phyloP scores from a whole-genome alignment of 2,797 vertebrate genomes.

The Champsocephalus esox region DNA sequence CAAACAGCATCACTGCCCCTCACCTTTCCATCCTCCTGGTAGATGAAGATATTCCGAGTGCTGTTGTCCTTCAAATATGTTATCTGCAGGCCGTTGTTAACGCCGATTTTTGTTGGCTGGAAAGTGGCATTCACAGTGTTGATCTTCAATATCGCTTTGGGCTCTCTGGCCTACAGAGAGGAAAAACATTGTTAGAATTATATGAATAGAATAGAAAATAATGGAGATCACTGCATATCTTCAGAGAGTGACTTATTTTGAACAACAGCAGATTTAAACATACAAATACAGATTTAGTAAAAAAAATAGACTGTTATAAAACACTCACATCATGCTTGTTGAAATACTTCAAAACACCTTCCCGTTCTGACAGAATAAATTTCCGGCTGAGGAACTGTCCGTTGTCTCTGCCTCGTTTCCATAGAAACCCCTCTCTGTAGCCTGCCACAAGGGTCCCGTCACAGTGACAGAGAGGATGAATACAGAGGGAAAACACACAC shows the following conservation, averaged over 20 bases:
- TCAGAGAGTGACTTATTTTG: not conserved
- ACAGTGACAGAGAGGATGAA: slow-evolving; percentile 4
- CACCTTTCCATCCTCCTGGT: slow-evolving; percentile 97
- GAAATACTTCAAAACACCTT: slow-evolving; percentile 95
- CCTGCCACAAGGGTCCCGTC: slow-evolving; percentile 78
- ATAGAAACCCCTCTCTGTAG: slow-evolving; percentile 95
- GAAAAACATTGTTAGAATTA: not conserved
- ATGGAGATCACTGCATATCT: not conserved
- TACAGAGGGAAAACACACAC: not conserved
- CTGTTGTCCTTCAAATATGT: slow-evolving; percentile 97
- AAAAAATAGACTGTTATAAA: not conserved
- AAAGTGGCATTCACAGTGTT: slow-evolving; percentile 93
- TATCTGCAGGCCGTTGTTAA: slow-evolving; percentile 92
- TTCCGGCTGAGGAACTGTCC: slow-evolving; percentile 95
- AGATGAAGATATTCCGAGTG: slow-evolving; percentile 96
- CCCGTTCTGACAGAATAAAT: slow-evolving; percentile 94
- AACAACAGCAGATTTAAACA: not conserved
- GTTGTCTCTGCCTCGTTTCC: slow-evolving; percentile 96
- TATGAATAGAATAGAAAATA: not conserved
- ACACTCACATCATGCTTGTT: slow-evolving; percentile 93
- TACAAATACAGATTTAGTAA: not conserved
- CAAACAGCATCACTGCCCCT: not conserved
- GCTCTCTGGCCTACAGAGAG: slow-evolving; percentile 90
- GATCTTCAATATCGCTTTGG: slow-evolving; percentile 95
- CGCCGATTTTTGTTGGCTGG: slow-evolving; percentile 93